Percentiles rank a stretch among this genome's conserved stretches.
These are phyloP conservation scores for Heteromyza rotundicornis DNA, from an alignment of 2,888 invertebrate genomes.

Conservation along the genomic window DNA sequence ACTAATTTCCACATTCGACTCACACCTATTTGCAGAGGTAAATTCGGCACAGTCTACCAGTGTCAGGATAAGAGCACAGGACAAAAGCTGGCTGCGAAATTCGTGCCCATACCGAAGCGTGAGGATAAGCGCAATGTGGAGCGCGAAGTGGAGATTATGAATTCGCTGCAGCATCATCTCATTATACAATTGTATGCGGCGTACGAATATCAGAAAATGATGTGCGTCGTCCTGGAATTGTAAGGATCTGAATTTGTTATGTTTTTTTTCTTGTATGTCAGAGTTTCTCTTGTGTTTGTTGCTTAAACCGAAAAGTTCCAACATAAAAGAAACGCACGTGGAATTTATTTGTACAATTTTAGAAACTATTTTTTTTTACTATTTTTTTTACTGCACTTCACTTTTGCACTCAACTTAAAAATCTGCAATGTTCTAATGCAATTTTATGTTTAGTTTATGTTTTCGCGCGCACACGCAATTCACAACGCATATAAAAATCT, in stretches of 20 bases:
- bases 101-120: slow-evolving; percentile 82
- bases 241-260: slow-evolving; percentile 66
- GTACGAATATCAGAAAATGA: slow-evolving; percentile 90
- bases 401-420: too few relatives aligned
- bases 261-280: slow-evolving; percentile 17
- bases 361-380: too few relatives aligned
- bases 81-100: slow-evolving; percentile 88
- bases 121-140: slow-evolving; percentile 92
- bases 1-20: slow-evolving; percentile 6
- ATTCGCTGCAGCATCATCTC: slow-evolving; percentile 89
- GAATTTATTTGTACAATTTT: too few relatives aligned
- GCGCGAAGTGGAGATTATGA: slow-evolving; percentile 96
- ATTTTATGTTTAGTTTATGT: too few relatives aligned
- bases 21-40: slow-evolving; percentile 72
- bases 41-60: slow-evolving; percentile 95
- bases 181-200: slow-evolving; percentile 98
- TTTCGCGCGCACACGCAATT: too few relatives aligned
- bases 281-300: slow-evolving; percentile 26
- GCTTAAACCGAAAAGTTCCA: too few relatives aligned
- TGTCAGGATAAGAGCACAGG: slow-evolving; percentile 85
- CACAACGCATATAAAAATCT: too few relatives aligned
- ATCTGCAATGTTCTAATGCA: too few relatives aligned
- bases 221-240: slow-evolving; percentile 98
- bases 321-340: too few relatives aligned
- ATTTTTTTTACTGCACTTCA: too few relatives aligned